phyloP scores from a whole-genome alignment of 1,140 invertebrate genomes.

The Drosophila sp. region DNA sequence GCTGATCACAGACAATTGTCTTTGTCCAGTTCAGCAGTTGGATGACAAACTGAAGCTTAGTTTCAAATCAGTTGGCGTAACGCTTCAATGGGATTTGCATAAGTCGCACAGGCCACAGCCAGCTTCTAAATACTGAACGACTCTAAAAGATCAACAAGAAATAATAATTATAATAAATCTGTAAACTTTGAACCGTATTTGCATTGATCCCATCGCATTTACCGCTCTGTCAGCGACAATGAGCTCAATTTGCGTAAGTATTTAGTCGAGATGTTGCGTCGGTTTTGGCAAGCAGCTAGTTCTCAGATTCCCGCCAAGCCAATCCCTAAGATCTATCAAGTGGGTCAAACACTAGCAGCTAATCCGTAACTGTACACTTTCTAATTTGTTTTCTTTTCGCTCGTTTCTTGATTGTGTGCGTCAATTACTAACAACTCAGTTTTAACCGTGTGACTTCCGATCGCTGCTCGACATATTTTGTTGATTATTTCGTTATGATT shows the following conservation, averaged over 20 bases:
- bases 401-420: not conserved
- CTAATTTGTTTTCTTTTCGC: not conserved
- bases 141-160: not conserved
- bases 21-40: conserved; percentile 33
- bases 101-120: conserved; percentile 4
- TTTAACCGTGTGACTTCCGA: not conserved
- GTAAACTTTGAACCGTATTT: conserved; percentile 40
- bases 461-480: not conserved
- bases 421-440: too few relatives aligned
- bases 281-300: conserved; percentile 21
- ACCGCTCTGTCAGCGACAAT: conserved; percentile 10
- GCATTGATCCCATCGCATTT: conserved; percentile 13
- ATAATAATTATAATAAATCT: conserved; percentile 17
- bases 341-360: conserved; percentile 5
- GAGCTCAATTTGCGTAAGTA: conserved; percentile 28
- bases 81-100: conserved; percentile 40
- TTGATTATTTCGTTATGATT: not conserved
- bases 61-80: conserved; percentile 12
- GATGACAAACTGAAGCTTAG: conserved; percentile 11
- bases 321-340: not conserved
- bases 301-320: not conserved
- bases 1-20: conserved; percentile 24
- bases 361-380: not conserved
- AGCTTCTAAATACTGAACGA: not conserved
- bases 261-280: conserved; percentile 29